A percentile compares a stretch with the other conserved stretches of the same genome.
These are phyloP conservation scores for Epinotia nisella DNA, from an alignment of 2,888 invertebrate species.

Conservation along the genomic window DNA sequence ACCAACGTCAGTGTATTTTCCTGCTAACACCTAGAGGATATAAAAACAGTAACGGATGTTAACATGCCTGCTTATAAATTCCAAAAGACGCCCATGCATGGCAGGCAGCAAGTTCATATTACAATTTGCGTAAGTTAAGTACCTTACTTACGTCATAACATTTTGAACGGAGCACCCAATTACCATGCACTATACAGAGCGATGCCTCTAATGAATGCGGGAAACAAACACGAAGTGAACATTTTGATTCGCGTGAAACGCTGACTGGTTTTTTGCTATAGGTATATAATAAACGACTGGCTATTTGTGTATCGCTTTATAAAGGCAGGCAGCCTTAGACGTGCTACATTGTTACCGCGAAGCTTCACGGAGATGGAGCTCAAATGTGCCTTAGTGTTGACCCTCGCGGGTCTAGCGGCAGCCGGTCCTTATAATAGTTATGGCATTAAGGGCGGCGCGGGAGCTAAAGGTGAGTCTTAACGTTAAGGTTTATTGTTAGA, in stretches of 20 bases:
- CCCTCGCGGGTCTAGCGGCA: constrained; percentile 62
- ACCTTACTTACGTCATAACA: constrained; percentile 61
- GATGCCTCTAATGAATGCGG: constrained; percentile 60
- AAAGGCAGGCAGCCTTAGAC: constrained; percentile 69
- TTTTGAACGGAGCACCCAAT: constrained; percentile 54
- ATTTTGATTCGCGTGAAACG: constrained; percentile 73
- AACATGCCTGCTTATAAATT: constrained; percentile 14
- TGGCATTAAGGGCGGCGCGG: constrained; percentile 71
- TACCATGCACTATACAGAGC: constrained; percentile 56
- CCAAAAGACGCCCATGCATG: constrained; percentile 3
- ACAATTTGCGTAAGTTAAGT: constrained; percentile 46
- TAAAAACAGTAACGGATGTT: constrained; percentile 15
- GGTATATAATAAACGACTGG: constrained; percentile 65
- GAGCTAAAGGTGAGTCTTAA: constrained; percentile 68
- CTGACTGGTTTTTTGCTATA: constrained; percentile 75
- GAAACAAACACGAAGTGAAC: constrained; percentile 71
- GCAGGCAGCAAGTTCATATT: constrained; percentile 24
- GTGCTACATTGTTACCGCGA: constrained; percentile 73
- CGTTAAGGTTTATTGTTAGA: constrained; percentile 22
- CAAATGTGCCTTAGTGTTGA: constrained; percentile 67
- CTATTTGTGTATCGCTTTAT: constrained; percentile 82
- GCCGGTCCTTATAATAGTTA: constrained; percentile 71
- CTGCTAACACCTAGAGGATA: neutral
- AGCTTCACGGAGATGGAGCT: constrained; percentile 79
- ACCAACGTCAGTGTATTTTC: constrained; percentile 20